A percentile compares a stretch with the other conserved stretches of the same genome.
Conservation (phyloP, 1,140 invertebrate genomes). For the Helicorthomorpha holstii region DNA sequence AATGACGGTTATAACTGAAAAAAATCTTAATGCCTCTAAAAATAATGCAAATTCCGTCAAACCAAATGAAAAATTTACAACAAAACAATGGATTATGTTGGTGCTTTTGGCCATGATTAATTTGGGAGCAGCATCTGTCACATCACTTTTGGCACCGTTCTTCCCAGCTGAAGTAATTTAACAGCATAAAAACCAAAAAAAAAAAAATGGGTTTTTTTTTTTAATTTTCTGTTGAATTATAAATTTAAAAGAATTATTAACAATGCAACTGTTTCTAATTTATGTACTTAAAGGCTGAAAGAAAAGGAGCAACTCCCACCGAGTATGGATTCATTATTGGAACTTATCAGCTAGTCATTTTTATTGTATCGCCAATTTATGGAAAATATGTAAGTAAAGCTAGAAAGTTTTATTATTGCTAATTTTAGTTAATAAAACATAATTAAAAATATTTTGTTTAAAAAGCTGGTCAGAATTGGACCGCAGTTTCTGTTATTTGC, state of each 20-base stretch:
- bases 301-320: slow-evolving; percentile 21
- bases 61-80: not conserved
- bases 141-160: not conserved
- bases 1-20: too few relatives aligned
- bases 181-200: not conserved
- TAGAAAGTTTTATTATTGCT: not conserved
- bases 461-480: slow-evolving; percentile 61
- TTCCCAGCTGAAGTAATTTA: slow-evolving; percentile 1
- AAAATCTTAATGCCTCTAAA: too few relatives aligned
- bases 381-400: slow-evolving; percentile 25
- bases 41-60: too few relatives aligned
- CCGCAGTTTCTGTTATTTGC: slow-evolving; percentile 70
- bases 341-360: slow-evolving; percentile 21
- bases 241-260: not conserved
- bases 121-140: not conserved
- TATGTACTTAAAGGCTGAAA: slow-evolving; percentile 18
- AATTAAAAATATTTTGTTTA: not conserved
- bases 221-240: too few relatives aligned
- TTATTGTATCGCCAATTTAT: slow-evolving; percentile 21
- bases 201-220: slow-evolving; percentile 3
- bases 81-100: not conserved
- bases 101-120: not conserved
- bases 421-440: not conserved
- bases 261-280: not conserved
- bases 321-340: slow-evolving; percentile 24